Evolutionary conservation across 1,140 invertebrate species (phyloP).

Genomic region (Prorops nasuta): DNA sequence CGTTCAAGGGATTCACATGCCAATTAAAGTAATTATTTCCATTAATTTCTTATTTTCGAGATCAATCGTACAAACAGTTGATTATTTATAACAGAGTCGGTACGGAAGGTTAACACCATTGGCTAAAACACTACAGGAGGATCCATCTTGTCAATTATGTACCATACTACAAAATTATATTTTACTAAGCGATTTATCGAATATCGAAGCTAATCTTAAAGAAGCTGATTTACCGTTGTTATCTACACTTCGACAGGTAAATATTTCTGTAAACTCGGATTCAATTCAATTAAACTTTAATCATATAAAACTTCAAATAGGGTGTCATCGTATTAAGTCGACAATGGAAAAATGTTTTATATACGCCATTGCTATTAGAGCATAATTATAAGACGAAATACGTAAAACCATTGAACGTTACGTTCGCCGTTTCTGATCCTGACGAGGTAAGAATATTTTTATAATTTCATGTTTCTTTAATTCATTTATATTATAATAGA

Average conservation of each 20-base stretch:
- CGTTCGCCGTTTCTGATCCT: slow-evolving; percentile 80
- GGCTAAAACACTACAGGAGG: slow-evolving; percentile 89
- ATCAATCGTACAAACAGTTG: slow-evolving; percentile 7
- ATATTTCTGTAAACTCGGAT: too few species aligned
- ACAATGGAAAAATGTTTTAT: slow-evolving; percentile 96
- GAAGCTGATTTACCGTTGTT: slow-evolving; percentile 81
- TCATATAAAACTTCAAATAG: slow-evolving; percentile 43
- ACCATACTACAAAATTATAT: slow-evolving; percentile 86
- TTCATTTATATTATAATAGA: too few species aligned
- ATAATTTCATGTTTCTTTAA: slow-evolving; percentile 5
- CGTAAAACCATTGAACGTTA: slow-evolving; percentile 81
- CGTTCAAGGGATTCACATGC: slow-evolving; percentile 76
- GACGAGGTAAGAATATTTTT: slow-evolving; percentile 62
- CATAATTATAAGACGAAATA: slow-evolving; percentile 85
- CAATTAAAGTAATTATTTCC: slow-evolving; percentile 68
- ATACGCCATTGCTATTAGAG: slow-evolving; percentile 87
- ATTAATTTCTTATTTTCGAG: background rate
- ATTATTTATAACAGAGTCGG: slow-evolving; percentile 68
- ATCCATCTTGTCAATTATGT: slow-evolving; percentile 93
- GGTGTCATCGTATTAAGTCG: slow-evolving; percentile 89
- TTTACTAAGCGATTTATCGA: slow-evolving; percentile 68
- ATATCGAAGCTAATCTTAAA: slow-evolving; percentile 82
- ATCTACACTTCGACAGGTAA: slow-evolving; percentile 81
- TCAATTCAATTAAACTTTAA: too few species aligned
- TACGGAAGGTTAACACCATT: slow-evolving; percentile 86